Base-by-base conservation (phyloP, 2,888 invertebrate species). In the Chymomyza procnemis region DNA sequence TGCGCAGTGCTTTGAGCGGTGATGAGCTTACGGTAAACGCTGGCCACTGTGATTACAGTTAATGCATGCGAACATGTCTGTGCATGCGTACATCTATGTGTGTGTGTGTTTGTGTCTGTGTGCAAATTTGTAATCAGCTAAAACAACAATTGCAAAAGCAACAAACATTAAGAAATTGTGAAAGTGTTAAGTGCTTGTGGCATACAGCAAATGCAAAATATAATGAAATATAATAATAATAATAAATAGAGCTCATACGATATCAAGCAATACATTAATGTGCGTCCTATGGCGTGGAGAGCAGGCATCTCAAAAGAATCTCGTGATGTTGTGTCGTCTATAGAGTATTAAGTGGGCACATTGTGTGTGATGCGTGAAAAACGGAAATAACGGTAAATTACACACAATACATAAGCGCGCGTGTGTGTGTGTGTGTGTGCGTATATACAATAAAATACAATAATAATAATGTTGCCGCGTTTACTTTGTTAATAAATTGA, bases 1-100 rank as follows among this genome's bases (percentile, higher is more conserved):
- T 82, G 80, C 71, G 81, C 70, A 78, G 87, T 78, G 88, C 88
- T 85, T 87, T 79, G 74, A 88, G 85, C 88, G 71, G 87, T 85
- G 73, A 77, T 74, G 85, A 66, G 26, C 63, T 41, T 60, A 69
- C 73, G 73, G 74, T 74, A 81, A 73, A 70, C n/a, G n/a, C n/a
- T 65, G 68, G 64, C 74, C 69, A 69, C n/a, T 79, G 76, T 72
- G 76, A 73, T 70, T 76, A 75, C 69, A 63, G 67, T 73, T 41
- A 41, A 41, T 60, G 59, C 21, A 21, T 59, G 59, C 34, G 57
- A 14, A 0, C 47, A 21, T 59, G 50, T 68, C 34, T 26, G 30
- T 52, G 57, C 56, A 55, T 64, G 46, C n/a, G 54, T 57, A 48
- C 18, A 34, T 50, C n/a, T 16, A 55, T 64, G 46, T 18, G 54